Base-by-base conservation (phyloP, 2,797 vertebrate species). In the Enteromius paludinosus region DNA sequence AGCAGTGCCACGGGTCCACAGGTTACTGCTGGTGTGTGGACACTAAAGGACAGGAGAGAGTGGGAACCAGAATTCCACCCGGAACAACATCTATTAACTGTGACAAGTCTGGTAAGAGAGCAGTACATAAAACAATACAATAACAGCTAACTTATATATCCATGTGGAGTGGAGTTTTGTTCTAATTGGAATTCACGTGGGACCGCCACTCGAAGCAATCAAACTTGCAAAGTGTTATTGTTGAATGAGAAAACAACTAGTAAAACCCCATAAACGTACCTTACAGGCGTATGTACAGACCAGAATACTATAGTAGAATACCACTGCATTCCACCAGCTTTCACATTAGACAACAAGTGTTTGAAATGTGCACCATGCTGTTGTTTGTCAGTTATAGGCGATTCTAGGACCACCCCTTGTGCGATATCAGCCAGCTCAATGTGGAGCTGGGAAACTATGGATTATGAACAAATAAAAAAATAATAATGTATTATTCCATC, bases 21-120 rank as follows among this genome's bases (percentile, higher is more conserved):
- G 96, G 96, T 71, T 83, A 96, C 81, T 97, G 96, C 88, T 97
- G 96, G 96, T 97, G 97, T 0, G 96, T 98, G 89, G 93, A 96
- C 5, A 83, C 1, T 0, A 86, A 84, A 0, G 96, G 97, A 5
- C 92, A 93, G 70, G 96, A 97, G 90, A 91, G 93, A 79, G 70
- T 88, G 0, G 95, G 95, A 30, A 97, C 96, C 1, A 90, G 91
- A 61, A 96, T 92, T 0, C 87, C 89, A 0, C 95, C 96, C 0
- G 95, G 96, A 28, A 88, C 91, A 3, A 70, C 90, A 0, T 91
- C 89, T 0, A 91, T 72, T 0, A 92, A 89, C 85, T 97, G 96
- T 0, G 87, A 92, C 69, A 88, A 83, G 69, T 88, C 93, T 92
- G 95, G 96, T 97, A 41, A 45, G 43, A 41, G 41, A 41, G 41